Evolutionary conservation across 2,888 invertebrate species (phyloP), one percentile per base, ranked within the genome.

Genomic region (Bunonema sp.): DNA sequence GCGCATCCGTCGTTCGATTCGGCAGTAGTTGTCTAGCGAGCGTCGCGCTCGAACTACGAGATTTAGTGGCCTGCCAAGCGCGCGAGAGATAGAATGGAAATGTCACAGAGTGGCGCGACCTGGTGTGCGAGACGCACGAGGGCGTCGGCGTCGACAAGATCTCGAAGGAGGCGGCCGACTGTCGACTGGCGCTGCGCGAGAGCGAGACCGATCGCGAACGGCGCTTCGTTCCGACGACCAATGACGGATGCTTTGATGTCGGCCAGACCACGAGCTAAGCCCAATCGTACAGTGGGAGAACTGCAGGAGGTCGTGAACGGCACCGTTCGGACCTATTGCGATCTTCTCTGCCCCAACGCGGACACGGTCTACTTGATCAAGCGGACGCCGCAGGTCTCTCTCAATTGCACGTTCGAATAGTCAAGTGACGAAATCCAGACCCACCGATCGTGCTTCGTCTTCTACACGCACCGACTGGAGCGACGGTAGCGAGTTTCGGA

Each of bases 311-410:
- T 46, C 15, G 49, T 58, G 7, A 58, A 63, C 44, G 61, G 60
- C 16, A 58, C 57, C 35, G 39, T 46, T 12, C 54, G 61, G n/a
- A 52, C 58, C 2, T 61, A 60, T 37, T 61, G 60, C 42, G 54
- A 60, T 29, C 37, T 59, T 22, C 44, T 60, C 23, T 61, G 59
- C 29, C 59, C 59, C 5, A 50, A 50, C 24, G 62, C 63, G 19
- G 61, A 56, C 34, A 63, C 63, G 12, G 63, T 58, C 19, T 63
- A 63, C 46, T 46, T 57, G 42, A 53, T 59, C 34, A 40, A 47
- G 18, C 34, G 50, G 5, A 33, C 22, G 4, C 16, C 1, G 18
- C 18, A 16, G 19, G 10, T 32, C 8, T 24, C 18, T 1, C 12
- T 24, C 29, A 37, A 1, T 34, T 7, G 10, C 19, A 34, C 10